phyloP scores from a whole-genome alignment of 2,113 vertebrate species.

The Cervus canadensis region DNA sequence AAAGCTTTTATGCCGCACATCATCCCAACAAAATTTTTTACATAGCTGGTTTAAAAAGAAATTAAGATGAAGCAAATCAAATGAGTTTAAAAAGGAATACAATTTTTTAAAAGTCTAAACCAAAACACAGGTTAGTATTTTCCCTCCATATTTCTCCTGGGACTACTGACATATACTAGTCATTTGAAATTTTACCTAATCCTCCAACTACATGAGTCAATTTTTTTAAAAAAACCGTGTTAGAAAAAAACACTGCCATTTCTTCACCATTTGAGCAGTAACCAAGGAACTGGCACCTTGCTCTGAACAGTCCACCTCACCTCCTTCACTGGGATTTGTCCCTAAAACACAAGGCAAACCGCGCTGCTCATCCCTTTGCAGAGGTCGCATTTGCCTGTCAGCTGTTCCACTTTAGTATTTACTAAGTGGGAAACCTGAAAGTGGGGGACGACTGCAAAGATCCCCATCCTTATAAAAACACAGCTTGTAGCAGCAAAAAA shows the following conservation, averaged over 20 bases:
- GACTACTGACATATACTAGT: not conserved
- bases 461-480: constrained; percentile 5
- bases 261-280: not conserved
- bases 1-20: not conserved
- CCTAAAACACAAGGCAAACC: constrained; percentile 22
- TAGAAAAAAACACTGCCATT: not conserved
- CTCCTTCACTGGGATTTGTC: not conserved
- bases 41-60: not conserved
- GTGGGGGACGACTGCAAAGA: not conserved
- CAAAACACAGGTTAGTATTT: not conserved
- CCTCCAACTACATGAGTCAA: not conserved
- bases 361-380: constrained; percentile 12
- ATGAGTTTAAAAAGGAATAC: not conserved
- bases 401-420: not conserved
- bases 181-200: not conserved
- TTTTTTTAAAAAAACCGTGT: not conserved
- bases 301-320: not conserved
- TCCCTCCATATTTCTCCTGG: not conserved
- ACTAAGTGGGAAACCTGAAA: constrained; percentile 31
- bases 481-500: not conserved
- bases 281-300: not conserved
- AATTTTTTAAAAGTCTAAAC: not conserved
- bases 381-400: constrained; percentile 45
- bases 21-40: not conserved
- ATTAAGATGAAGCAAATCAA: not conserved